These are phyloP conservation scores for Galaxea fascicularis DNA, from an alignment of 92 coral and sea anemone species.

Conservation along the genomic window DNA sequence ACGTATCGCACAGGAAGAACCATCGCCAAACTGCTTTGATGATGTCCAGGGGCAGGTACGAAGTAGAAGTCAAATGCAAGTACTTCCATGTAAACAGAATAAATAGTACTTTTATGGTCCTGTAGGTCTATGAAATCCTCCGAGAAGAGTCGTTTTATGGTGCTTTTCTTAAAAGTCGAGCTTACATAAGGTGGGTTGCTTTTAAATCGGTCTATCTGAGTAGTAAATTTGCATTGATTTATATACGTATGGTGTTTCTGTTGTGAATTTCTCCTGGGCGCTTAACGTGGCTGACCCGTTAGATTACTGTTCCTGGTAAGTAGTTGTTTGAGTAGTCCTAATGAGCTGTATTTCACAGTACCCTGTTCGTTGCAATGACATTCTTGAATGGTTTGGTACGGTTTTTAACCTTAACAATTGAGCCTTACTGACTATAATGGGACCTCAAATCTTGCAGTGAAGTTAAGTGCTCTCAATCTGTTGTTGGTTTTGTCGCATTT, in stretches of 20 bases:
- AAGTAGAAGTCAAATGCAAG: not conserved
- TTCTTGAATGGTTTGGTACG: too few species aligned
- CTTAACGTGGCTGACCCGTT: too few species aligned
- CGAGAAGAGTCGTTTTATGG: conserved; percentile 89
- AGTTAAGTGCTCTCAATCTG: too few species aligned
- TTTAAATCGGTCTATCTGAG: not conserved
- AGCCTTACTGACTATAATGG: too few species aligned
- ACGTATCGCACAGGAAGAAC: conserved; percentile 79
- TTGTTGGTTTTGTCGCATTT: too few species aligned
- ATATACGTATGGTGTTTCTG: not conserved
- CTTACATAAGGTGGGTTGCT: conserved; percentile 82
- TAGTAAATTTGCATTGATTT: not conserved
- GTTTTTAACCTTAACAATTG: too few species aligned
- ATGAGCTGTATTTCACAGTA: too few species aligned
- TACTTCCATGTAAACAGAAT: not conserved
- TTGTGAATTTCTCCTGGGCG: not conserved
- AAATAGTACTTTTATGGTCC: not conserved
- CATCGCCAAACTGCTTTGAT: conserved; percentile 91
- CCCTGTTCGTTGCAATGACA: too few species aligned
- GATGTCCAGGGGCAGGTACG: conserved; percentile 88
- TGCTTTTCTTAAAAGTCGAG: conserved; percentile 89
- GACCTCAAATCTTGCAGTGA: too few species aligned
- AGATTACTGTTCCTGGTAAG: too few species aligned
- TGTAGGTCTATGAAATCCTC: conserved; percentile 83
- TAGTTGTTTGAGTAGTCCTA: too few species aligned